phyloP scores from a whole-genome alignment of 2,113 vertebrate species.

The Steatornis caripensis region DNA sequence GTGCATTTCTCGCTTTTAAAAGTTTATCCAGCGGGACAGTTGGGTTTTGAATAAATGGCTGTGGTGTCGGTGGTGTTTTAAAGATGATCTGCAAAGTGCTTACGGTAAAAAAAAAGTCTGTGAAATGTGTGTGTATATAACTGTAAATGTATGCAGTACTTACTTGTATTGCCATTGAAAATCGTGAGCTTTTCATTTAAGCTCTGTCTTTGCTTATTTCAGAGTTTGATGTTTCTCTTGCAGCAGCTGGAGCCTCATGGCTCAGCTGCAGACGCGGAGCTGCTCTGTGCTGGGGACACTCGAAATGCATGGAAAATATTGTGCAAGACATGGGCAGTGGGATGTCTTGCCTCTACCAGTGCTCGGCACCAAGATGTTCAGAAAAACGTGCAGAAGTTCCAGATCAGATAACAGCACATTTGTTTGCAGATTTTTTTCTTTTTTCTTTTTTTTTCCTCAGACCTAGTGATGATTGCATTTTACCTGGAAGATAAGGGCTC shows the following conservation, averaged over 20 bases:
- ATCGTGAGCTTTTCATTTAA: background rate
- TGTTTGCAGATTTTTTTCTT: background rate
- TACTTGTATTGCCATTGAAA: background rate
- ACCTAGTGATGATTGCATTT: background rate
- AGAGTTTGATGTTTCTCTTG: background rate
- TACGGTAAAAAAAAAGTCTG: background rate
- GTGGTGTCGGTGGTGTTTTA: background rate
- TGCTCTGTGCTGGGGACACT: background rate
- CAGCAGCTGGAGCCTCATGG: background rate
- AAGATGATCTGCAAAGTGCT: background rate
- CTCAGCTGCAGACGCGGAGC: background rate
- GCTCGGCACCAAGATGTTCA: background rate
- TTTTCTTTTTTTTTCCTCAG: background rate
- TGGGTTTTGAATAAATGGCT: background rate
- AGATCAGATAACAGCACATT: background rate
- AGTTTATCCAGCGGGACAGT: background rate
- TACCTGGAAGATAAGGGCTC: background rate
- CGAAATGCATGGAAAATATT: background rate
- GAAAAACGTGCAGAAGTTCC: background rate
- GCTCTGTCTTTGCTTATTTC: background rate
- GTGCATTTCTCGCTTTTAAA: background rate
- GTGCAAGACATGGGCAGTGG: rapidly evolving
- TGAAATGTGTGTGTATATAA: background rate
- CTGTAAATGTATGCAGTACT: background rate
- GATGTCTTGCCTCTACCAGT: background rate